Conservation (phyloP, 1,140 invertebrate genomes). For the Ceratina japonica region DNA sequence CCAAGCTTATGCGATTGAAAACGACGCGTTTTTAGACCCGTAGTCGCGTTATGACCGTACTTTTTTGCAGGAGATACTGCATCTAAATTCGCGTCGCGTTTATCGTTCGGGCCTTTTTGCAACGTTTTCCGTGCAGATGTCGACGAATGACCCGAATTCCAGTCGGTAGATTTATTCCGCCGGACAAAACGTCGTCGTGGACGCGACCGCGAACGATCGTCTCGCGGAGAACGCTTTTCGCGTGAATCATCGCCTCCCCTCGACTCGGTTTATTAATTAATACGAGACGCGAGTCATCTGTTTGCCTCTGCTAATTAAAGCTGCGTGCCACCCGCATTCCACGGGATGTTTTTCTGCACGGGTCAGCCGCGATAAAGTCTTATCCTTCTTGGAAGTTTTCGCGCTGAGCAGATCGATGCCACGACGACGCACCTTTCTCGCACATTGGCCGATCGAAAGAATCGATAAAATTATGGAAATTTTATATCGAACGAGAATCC, state of each 20-base stretch:
- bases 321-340: conserved; percentile 6
- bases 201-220: neutral
- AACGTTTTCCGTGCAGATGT: neutral
- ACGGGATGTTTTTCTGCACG: conserved; percentile 20
- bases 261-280: conserved; percentile 58
- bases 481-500: too few species aligned
- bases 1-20: too few species aligned
- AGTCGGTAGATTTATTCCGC: conserved; percentile 14
- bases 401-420: neutral
- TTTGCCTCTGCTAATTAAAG: conserved; percentile 54
- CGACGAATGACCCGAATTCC: conserved; percentile 31
- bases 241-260: conserved; percentile 50
- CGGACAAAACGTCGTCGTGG: too few species aligned
- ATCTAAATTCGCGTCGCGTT: too few species aligned
- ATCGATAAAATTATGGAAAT: too few species aligned
- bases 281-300: conserved; percentile 44
- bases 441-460: too few species aligned
- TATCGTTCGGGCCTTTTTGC: too few species aligned
- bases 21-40: too few species aligned
- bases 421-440: neutral
- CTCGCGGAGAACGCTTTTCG: conserved; percentile 23
- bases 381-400: neutral
- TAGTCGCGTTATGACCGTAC: too few species aligned
- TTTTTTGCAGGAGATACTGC: neutral
- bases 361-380: too few species aligned